These are phyloP conservation scores for Ciona savignyi DNA, from an alignment of 23 tunicate genomes.

Conservation along the genomic window DNA sequence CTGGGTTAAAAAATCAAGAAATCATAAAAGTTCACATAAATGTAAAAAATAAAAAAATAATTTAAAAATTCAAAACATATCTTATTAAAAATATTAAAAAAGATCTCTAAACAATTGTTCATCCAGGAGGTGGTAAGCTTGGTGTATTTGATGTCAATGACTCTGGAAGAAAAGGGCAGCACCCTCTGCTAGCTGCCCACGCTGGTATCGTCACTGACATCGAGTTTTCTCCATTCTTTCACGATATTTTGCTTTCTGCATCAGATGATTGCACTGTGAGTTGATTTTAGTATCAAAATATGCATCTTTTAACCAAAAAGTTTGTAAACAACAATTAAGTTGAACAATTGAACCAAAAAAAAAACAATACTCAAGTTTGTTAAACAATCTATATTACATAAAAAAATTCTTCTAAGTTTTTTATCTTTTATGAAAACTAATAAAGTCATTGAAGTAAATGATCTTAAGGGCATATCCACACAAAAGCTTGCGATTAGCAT, in stretches of 20 bases:
- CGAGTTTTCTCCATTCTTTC: slow-evolving; percentile 73
- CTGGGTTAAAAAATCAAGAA: not conserved
- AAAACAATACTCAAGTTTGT: too few species aligned
- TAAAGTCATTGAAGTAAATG: too few species aligned
- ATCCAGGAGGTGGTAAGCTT: slow-evolving; percentile 75
- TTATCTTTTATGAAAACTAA: too few species aligned
- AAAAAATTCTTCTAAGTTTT: too few species aligned
- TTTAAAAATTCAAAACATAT: not conserved
- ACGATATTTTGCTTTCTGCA: slow-evolving; percentile 59
- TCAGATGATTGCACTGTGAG: slow-evolving; percentile 73
- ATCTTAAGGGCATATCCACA: too few species aligned
- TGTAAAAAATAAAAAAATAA: not conserved
- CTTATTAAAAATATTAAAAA: too few species aligned
- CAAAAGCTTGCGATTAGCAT: too few species aligned
- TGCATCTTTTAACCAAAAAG: too few species aligned
- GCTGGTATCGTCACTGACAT: slow-evolving; percentile 58
- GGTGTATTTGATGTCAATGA: slow-evolving; percentile 37
- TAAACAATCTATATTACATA: too few species aligned
- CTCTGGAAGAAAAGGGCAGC: slow-evolving; percentile 39
- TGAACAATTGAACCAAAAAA: too few species aligned
- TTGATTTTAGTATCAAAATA: too few species aligned
- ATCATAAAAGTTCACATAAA: not conserved
- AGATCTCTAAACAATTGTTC: not conserved
- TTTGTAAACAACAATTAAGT: too few species aligned
- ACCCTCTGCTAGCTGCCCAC: slow-evolving; percentile 64